These are phyloP conservation scores for Tryphoninae sp. DNA, from an alignment of 2,888 invertebrate species.

Conservation along the genomic window DNA sequence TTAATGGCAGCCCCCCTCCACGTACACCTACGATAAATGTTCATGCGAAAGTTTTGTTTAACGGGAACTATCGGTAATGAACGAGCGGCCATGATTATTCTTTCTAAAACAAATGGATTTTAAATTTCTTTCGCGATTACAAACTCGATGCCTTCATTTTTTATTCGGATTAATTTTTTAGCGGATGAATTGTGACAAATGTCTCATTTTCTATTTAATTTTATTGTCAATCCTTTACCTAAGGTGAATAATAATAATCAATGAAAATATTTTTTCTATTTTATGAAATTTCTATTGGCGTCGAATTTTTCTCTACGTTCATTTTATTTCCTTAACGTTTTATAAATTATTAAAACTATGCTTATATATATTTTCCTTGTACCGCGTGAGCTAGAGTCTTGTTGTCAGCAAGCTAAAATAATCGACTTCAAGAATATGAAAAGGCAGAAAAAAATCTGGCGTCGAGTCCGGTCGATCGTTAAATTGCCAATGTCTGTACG, in stretches of 20 bases:
- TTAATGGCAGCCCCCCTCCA: slow-evolving; percentile 9
- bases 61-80: slow-evolving; percentile 2
- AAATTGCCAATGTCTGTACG: slow-evolving; percentile 11
- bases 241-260: no score
- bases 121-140: not conserved
- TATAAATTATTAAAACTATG: no score
- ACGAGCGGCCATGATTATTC: not conserved
- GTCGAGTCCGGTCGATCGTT: not conserved
- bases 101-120: not conserved
- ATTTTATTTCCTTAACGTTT: no score
- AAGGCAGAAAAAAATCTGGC: not conserved
- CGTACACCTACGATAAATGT: not conserved
- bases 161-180: not conserved
- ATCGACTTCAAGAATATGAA: not conserved
- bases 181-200: no score
- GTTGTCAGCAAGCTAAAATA: not conserved
- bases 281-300: not conserved
- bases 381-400: not conserved
- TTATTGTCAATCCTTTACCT: no score
- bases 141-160: not conserved
- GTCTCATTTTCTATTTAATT: no score
- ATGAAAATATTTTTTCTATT: not conserved
- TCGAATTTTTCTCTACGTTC: not conserved
- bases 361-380: no score
- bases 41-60: slow-evolving; percentile 10